Base-by-base conservation (phyloP, 2,797 vertebrate genomes). In the Philypnodon macrostomus region DNA sequence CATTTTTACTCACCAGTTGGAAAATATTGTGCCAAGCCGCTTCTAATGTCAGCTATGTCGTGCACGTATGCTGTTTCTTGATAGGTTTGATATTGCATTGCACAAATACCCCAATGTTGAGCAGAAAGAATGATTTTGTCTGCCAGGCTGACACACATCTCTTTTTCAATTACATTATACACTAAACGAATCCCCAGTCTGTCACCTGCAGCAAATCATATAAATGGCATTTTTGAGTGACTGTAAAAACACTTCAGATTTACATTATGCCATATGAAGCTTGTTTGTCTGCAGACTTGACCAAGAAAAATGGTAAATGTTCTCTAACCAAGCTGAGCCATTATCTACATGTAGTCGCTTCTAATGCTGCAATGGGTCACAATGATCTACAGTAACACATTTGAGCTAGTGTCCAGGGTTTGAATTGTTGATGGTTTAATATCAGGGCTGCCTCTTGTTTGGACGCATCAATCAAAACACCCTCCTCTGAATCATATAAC, bases 381-480 rank as follows among this genome's bases (percentile, higher is more conserved):
- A 15, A 7, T 41, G 19, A 9, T 47, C n/a, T 24, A 16, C 19
- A 23, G 1, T 9, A 6, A 39, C 19, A 24, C 19, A 21, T 27
- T 8, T 41, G 29, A 40, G 15, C 57, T 29, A 46, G 10, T 44
- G 21, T 36, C 13, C 19, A 44, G 26, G 27, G 39, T 39, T 18
- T 50, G 29, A 29, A 52, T 42, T 40, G 51, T 55, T 49, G 30
- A n/a, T 45, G 67, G 58, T 81, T 84, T 80, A 66, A 80, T 81
- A 64, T 78, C 18, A 15, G 41, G 18, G 2, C 82, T 58, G 18
- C 56, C 16, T 23, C 19, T 68, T 61, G 46, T 21, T 68, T 48
- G 66, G 24, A 52, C 24, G 53, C 70, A 70, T 83, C 54, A 82
- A 74, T 86, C 83, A 84, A 64, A 83, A 70, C 14, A 37, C 31